Conservation (phyloP, 2,797 vertebrate species). For the Megalops cyprinoides region DNA sequence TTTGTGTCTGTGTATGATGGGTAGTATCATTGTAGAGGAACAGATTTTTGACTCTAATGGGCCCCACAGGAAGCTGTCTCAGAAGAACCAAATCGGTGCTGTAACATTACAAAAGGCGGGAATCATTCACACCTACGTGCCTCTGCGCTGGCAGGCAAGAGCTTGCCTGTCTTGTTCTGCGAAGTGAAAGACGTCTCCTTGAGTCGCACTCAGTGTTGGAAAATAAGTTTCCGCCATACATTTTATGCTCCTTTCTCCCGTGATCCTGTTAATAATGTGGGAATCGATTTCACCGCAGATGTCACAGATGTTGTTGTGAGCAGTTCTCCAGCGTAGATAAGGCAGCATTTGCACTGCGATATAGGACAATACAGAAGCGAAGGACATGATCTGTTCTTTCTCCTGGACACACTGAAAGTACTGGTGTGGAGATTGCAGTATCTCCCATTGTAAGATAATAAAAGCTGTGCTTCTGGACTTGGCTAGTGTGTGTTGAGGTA, state of each 20-base stretch:
- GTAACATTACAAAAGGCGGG: no score
- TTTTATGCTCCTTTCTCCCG: background rate
- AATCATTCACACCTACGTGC: background rate
- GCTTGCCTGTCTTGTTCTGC: background rate
- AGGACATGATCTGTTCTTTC: background rate
- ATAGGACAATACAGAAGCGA: background rate
- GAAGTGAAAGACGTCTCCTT: background rate
- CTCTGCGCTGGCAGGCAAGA: no score
- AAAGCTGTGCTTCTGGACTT: no score
- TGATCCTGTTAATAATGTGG: background rate
- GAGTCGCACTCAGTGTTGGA: no score
- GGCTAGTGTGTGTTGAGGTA: no score
- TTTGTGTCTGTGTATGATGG: background rate
- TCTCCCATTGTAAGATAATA: no score
- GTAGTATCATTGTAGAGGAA: background rate
- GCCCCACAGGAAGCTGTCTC: background rate
- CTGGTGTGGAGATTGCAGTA: background rate
- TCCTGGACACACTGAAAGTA: no score
- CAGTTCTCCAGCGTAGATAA: background rate
- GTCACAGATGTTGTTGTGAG: background rate
- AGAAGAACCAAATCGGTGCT: background rate
- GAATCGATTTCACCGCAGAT: background rate
- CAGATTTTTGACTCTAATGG: background rate
- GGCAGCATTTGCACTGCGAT: no score
- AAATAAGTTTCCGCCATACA: background rate